phyloP scores from a whole-genome alignment of 2,113 vertebrate genomes.

The Pteruthius melanotis region DNA sequence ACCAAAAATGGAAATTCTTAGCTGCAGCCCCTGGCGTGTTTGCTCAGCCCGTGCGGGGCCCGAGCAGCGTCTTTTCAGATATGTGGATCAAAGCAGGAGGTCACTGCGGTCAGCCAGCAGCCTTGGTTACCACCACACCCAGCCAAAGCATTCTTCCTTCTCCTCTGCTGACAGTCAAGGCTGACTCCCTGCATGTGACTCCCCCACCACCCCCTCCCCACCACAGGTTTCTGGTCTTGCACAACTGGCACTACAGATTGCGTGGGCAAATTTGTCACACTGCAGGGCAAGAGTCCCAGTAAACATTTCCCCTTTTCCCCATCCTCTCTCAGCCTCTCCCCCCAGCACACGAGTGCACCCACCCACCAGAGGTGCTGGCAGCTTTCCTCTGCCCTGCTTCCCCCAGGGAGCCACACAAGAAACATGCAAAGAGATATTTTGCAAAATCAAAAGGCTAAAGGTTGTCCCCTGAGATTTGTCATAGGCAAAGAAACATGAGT shows the following conservation, averaged over 20 bases:
- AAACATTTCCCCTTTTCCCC: constrained; percentile 58
- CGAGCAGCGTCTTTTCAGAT: background rate
- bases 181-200: constrained; percentile 60
- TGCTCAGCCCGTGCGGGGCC: background rate
- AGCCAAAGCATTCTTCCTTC: constrained; percentile 34
- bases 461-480: background rate
- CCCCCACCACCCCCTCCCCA: constrained; percentile 27
- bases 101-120: constrained; percentile 40
- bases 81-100: constrained; percentile 41
- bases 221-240: constrained; percentile 64
- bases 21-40: background rate
- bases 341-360: background rate
- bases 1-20: background rate
- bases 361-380: background rate
- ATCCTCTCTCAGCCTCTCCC: background rate
- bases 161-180: constrained; percentile 39
- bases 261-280: constrained; percentile 35
- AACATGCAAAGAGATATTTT: background rate
- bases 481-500: background rate
- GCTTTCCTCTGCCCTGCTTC: background rate
- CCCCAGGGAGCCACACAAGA: background rate
- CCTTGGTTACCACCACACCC: constrained; percentile 37
- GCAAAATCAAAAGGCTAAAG: background rate
- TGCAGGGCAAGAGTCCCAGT: constrained; percentile 20
- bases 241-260: constrained; percentile 41